Conservation (phyloP, 2,797 vertebrate species). For the Scyliorhinus canicula region DNA sequence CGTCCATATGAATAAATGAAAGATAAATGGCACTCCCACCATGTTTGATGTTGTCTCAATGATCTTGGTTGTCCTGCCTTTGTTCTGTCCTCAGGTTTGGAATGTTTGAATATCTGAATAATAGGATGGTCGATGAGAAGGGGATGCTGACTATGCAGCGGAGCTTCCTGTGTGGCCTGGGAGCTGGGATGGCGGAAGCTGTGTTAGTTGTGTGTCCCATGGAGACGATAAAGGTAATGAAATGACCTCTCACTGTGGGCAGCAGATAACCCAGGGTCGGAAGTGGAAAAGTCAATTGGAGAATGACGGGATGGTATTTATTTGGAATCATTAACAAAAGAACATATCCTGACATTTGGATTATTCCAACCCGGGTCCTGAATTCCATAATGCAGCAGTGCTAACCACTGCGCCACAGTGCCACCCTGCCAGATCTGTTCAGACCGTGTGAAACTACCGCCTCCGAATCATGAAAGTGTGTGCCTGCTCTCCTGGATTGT, state of each 20-base stretch:
- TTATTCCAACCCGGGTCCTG: not conserved
- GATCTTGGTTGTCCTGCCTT: not conserved
- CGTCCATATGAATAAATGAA: too few species aligned
- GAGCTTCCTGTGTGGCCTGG: conserved; percentile 66
- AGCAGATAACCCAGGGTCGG: too few species aligned
- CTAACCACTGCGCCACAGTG: too few species aligned
- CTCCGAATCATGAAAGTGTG: too few species aligned
- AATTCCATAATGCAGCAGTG: too few species aligned
- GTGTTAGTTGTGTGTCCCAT: conserved; percentile 68
- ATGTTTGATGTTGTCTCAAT: not conserved
- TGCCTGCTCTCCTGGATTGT: too few species aligned
- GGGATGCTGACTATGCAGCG: conserved; percentile 66
- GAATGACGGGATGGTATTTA: not conserved
- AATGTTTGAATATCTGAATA: conserved; percentile 69
- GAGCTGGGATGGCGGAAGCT: conserved; percentile 62
- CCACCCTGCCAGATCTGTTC: too few species aligned
- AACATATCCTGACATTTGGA: not conserved
- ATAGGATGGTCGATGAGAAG: conserved; percentile 60
- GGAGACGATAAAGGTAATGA: conserved; percentile 58
- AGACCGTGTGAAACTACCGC: too few species aligned
- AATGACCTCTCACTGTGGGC: not conserved
- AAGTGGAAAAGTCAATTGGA: not conserved
- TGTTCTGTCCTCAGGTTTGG: conserved; percentile 57
- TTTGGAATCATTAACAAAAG: not conserved
- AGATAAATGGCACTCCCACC: not conserved